Evolutionary conservation across 2,113 vertebrate genomes (phyloP).

Genomic region (Podilymbus podiceps): DNA sequence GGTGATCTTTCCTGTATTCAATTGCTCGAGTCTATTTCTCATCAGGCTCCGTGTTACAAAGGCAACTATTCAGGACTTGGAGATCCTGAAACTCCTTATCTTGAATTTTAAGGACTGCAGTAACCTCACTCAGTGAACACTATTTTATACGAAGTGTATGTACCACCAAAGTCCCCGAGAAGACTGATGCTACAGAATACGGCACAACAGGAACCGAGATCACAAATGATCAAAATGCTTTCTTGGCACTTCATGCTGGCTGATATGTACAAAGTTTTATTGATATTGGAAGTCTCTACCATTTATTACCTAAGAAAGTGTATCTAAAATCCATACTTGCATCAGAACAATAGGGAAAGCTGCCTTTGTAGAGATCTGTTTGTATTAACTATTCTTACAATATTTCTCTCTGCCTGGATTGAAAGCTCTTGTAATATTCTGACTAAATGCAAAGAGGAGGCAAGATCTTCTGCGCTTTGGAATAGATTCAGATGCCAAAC

Average conservation of each 20-base stretch:
- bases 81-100: background rate
- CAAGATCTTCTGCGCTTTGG: background rate
- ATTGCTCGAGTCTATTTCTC: slow-evolving; percentile 2
- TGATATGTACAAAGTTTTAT: background rate
- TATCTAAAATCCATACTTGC: background rate
- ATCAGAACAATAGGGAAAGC: background rate
- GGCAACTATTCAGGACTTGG: background rate
- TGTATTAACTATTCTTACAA: background rate
- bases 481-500: background rate
- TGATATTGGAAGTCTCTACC: background rate
- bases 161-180: background rate
- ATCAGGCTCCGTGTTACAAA: background rate
- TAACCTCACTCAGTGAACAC: background rate
- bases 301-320: background rate
- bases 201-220: background rate
- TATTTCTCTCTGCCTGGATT: background rate
- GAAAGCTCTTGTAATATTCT: background rate
- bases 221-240: background rate
- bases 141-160: background rate
- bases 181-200: background rate
- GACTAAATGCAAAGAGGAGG: background rate
- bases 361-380: background rate
- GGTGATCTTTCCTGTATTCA: slow-evolving; percentile 30
- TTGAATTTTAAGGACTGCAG: background rate
- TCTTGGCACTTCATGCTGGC: background rate